phyloP scores from a whole-genome alignment of 1,140 invertebrate species.

The Conus betulinus region DNA sequence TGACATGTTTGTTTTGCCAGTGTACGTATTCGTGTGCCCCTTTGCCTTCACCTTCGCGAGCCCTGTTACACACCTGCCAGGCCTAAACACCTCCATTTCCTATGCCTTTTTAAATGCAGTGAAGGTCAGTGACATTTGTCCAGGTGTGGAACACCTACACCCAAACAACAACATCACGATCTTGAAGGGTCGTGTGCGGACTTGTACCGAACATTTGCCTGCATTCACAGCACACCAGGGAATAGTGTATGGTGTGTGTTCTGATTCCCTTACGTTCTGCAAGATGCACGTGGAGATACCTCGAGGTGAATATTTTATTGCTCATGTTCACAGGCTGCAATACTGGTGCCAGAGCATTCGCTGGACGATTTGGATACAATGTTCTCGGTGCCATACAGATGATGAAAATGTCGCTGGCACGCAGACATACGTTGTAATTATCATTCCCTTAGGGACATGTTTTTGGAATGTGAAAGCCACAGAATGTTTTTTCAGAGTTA shows the following conservation, averaged over 20 bases:
- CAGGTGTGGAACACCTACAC: neutral
- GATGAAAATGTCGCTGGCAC: neutral
- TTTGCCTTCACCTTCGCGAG: neutral
- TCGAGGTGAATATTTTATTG: neutral
- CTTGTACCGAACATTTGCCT: neutral
- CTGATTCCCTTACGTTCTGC: neutral
- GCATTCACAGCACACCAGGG: neutral
- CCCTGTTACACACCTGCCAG: no score
- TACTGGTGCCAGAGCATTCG: neutral
- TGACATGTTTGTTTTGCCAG: neutral
- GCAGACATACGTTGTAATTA: neutral
- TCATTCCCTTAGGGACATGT: neutral
- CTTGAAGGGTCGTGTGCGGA: neutral
- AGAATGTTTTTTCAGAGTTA: neutral
- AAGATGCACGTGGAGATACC: neutral
- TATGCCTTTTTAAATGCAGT: neutral
- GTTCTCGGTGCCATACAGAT: neutral
- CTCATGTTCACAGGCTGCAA: neutral
- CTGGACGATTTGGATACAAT: neutral
- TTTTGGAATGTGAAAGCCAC: neutral
- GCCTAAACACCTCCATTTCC: no score
- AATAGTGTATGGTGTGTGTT: neutral
- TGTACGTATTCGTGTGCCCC: neutral
- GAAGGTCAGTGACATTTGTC: neutral
- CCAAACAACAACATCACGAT: neutral